Evolutionary conservation across 2,113 vertebrate genomes (phyloP).

Genomic region (Sminthopsis crassicaudata): DNA sequence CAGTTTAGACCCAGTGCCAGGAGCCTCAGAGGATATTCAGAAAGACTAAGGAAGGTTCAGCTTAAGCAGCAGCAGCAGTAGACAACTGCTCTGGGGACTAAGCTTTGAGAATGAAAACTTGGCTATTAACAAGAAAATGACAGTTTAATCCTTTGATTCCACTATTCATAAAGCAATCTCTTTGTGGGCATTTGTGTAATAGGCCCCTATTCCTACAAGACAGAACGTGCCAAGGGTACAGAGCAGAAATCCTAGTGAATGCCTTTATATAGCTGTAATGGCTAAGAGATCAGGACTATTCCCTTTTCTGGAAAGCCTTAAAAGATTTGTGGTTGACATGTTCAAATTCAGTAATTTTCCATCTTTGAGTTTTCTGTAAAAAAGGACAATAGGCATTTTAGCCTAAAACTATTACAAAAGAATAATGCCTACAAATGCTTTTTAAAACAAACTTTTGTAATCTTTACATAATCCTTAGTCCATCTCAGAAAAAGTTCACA

Average conservation of each 20-base stretch:
- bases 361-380: slow-evolving; percentile 23
- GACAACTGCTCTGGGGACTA: background rate
- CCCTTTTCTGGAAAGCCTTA: slow-evolving; percentile 81
- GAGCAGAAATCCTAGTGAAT: slow-evolving; percentile 73
- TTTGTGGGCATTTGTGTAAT: background rate
- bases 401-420: slow-evolving; percentile 17
- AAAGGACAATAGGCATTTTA: slow-evolving; percentile 29
- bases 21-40: background rate
- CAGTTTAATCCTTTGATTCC: background rate
- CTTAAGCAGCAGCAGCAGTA: background rate
- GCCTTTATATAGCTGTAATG: slow-evolving; percentile 74
- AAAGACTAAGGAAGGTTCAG: background rate
- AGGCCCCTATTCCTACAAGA: background rate
- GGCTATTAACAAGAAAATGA: background rate
- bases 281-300: slow-evolving; percentile 48
- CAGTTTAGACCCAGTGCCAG: background rate
- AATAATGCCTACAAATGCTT: background rate
- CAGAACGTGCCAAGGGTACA: slow-evolving; percentile 26
- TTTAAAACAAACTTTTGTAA: slow-evolving; percentile 43
- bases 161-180: background rate
- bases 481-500: slow-evolving; percentile 19
- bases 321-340: slow-evolving; percentile 65
- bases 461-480: slow-evolving; percentile 27
- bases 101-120: background rate
- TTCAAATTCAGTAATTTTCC: background rate